Evolutionary conservation across 2,797 vertebrate genomes (phyloP).

Genomic region (Manis javanica): DNA sequence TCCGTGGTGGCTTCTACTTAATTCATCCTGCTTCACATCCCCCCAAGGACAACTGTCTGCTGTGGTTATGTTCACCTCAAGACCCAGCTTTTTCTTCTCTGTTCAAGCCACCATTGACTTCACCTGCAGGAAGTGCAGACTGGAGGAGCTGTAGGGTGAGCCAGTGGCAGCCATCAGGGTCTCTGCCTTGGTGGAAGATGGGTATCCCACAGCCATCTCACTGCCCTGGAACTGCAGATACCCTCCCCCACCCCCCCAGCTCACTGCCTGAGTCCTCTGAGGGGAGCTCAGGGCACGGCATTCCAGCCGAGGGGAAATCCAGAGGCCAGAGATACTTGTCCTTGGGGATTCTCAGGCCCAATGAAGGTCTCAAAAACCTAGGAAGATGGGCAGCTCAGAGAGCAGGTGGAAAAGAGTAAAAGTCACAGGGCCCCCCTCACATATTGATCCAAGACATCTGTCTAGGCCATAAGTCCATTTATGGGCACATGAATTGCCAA

Average conservation of each 20-base stretch:
- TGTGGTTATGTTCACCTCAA: neutral
- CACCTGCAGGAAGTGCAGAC: neutral
- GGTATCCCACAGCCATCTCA: neutral
- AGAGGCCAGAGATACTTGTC: neutral
- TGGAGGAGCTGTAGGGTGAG: neutral
- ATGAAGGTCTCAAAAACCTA: neutral
- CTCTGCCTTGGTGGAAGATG: neutral
- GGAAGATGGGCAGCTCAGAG: neutral
- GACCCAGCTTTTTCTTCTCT: neutral
- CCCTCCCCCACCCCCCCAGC: no score
- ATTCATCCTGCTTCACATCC: rapidly evolving
- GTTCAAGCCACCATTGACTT: neutral
- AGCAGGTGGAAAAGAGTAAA: neutral
- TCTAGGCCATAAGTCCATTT: neutral
- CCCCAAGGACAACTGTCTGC: neutral
- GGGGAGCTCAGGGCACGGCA: neutral
- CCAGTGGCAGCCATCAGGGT: neutral
- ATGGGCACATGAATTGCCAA: neutral
- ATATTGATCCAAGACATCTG: neutral
- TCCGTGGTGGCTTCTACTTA: rapidly evolving
- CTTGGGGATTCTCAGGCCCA: neutral
- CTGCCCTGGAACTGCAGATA: neutral
- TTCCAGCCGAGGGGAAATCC: neutral
- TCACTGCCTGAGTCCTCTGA: rapidly evolving
- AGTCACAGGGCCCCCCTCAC: neutral